phyloP scores from a whole-genome alignment of 2,113 vertebrate species.

The Gambusia holbrooki region DNA sequence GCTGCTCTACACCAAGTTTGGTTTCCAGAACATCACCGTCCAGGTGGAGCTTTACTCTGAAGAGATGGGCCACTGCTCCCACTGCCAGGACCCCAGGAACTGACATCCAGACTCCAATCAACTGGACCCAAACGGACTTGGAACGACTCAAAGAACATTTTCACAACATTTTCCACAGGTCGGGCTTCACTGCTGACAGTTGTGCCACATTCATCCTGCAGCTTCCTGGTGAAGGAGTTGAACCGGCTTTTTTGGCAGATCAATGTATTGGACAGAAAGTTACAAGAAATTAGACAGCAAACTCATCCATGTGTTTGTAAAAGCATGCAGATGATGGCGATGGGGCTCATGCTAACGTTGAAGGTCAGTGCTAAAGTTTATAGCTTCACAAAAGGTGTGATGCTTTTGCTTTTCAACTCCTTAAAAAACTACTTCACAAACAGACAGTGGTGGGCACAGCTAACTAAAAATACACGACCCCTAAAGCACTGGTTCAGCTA shows the following conservation, averaged over 20 bases:
- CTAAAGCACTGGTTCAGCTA: too few species aligned
- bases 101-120: slow-evolving; percentile 59
- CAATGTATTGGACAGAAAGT: slow-evolving; percentile 6
- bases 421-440: not conserved
- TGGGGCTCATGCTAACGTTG: slow-evolving; percentile 21
- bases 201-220: slow-evolving; percentile 3
- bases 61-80: slow-evolving; percentile 85
- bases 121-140: slow-evolving; percentile 20
- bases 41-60: slow-evolving; percentile 90
- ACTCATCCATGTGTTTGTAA: slow-evolving; percentile 40
- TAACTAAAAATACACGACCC: too few species aligned
- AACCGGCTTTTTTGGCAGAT: slow-evolving; percentile 1
- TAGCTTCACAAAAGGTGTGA: not conserved
- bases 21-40: slow-evolving; percentile 88
- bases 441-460: not conserved
- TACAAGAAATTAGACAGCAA: not conserved
- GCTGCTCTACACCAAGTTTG: slow-evolving; percentile 87
- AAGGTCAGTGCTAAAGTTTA: not conserved
- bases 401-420: not conserved
- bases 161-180: slow-evolving; percentile 12
- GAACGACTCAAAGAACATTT: slow-evolving; percentile 27
- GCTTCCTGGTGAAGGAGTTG: slow-evolving; percentile 15
- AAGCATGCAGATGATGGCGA: not conserved
- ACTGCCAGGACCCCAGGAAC: slow-evolving; percentile 84
- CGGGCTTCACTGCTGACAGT: slow-evolving; percentile 10